phyloP scores from a whole-genome alignment of 1,140 invertebrate genomes.

The Cydia fagiglandana region DNA sequence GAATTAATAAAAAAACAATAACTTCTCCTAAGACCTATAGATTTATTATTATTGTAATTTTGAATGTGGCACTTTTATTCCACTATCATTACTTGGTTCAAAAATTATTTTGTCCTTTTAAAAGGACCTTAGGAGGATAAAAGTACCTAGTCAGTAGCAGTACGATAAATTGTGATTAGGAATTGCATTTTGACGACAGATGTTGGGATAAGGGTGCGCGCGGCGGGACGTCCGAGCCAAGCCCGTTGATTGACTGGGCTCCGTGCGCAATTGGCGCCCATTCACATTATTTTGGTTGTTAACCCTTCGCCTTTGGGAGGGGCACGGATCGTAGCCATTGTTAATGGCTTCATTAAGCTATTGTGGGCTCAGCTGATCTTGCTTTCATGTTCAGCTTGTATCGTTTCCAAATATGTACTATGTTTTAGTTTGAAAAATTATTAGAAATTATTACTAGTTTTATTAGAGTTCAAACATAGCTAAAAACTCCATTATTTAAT shows the following conservation, averaged over 20 bases:
- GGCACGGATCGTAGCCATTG: slow-evolving; percentile 14
- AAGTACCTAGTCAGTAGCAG: too few species aligned
- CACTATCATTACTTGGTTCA: too few species aligned
- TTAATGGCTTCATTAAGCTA: slow-evolving; percentile 21
- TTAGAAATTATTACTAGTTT: neutral
- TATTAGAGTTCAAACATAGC: neutral
- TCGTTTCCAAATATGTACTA: neutral
- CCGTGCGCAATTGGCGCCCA: slow-evolving; percentile 19
- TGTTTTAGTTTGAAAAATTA: neutral
- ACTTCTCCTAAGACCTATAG: too few species aligned
- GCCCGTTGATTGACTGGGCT: slow-evolving; percentile 2
- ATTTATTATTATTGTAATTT: too few species aligned
- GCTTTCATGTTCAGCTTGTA: neutral
- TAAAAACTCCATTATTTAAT: neutral
- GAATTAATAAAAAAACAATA: too few species aligned
- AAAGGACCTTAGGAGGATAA: too few species aligned
- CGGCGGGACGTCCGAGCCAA: neutral
- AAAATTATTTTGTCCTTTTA: too few species aligned
- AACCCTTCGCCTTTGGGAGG: slow-evolving; percentile 22
- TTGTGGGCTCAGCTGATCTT: slow-evolving; percentile 6
- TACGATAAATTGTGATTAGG: neutral
- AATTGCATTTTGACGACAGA: slow-evolving; percentile 25
- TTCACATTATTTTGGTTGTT: slow-evolving; percentile 28
- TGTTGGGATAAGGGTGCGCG: slow-evolving; percentile 16
- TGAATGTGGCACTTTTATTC: too few species aligned